Evolutionary conservation across 2,888 invertebrate genomes (phyloP), one percentile per base, ranked within the genome.

Genomic region (Omphaloscelis lunosa): DNA sequence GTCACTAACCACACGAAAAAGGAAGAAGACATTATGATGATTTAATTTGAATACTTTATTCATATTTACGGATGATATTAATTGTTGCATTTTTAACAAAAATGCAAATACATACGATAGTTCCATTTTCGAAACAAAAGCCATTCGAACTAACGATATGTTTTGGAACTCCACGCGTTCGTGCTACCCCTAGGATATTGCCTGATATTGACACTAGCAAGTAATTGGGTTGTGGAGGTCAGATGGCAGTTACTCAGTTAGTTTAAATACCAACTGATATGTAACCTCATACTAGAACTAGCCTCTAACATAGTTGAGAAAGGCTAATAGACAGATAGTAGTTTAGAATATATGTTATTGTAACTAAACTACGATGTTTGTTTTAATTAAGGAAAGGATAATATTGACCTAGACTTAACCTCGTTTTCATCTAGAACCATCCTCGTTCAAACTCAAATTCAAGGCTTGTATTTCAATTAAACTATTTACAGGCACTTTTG

Each of bases 141-240:
- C 39, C 29, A 6, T 61, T 12, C 11, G 1, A 7, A 4, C 2
- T 62, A 12, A 34, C 7, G 6, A 17, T 0, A 41, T 17, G 17
- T 41, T 41, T 41, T 5, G 34, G 2, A 5, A 17, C 6, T 41
- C 17, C 11, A 6, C 6, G 9, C 6, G 65, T 41, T 41, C 1
- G 20, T 41, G 27, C 20, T 27, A 27, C 41, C 20, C 0, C 20
- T 27, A 20, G 65, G 20, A 27, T 41, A 41, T 23, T 27, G 27
- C 62, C 74, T 51, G 41, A 63, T 75, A 82, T 75, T 75, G 75
- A 51, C 45, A 82, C 11, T 15, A 51, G 3, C 6, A 4, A 51
- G 48, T 65, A 65, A 82, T 75, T 75, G 51, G n/a, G 15, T 34
- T 53, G 27, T 5, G 17, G 23, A 51, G 63, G 51, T 45, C 48